A percentile compares a stretch with the other conserved stretches of the same genome.
Evolutionary conservation across 2,888 invertebrate species (phyloP).

Genomic region (Mesodorylaimus sp.): DNA sequence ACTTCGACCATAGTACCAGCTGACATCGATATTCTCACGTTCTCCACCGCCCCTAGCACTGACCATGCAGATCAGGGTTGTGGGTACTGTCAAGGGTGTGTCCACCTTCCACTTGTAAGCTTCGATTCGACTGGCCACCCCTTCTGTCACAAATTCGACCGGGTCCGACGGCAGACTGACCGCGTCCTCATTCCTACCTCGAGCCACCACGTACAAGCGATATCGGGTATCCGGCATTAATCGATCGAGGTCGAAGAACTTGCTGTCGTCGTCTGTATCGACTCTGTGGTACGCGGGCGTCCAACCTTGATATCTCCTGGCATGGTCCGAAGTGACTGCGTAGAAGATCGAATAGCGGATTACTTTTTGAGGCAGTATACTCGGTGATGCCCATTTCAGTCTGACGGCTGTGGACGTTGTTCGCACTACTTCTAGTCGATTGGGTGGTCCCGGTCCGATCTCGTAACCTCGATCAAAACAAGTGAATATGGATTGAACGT

Average conservation of each 20-base stretch:
- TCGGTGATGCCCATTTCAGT: not conserved
- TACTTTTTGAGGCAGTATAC: conserved; percentile 1
- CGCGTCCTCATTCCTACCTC: conserved; percentile 5
- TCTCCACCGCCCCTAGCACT: conserved; percentile 3
- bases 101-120: conserved; percentile 6
- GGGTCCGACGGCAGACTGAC: conserved; percentile 13
- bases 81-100: conserved; percentile 7
- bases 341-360: not conserved
- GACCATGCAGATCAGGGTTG: conserved; percentile 12
- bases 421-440: not conserved
- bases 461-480: conserved; percentile 19
- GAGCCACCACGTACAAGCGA: conserved; percentile 13
- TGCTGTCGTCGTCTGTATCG: not conserved
- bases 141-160: conserved; percentile 11
- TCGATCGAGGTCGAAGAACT: not conserved
- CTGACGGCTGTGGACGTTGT: not conserved
- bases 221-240: conserved; percentile 13
- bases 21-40: not conserved
- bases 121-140: not conserved
- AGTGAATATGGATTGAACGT: conserved; percentile 18
- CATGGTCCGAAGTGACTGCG: not conserved
- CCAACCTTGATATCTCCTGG: conserved; percentile 9
- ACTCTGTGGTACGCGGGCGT: conserved; percentile 6
- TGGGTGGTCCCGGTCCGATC: conserved; percentile 18
- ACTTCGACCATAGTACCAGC: no score